Evolutionary conservation across 1,140 invertebrate genomes (phyloP).

Genomic region (Caenorhabditis elegans): WBcel235 BX284603.4:10117001-10117500

Average conservation of each 20-base stretch:
- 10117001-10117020: neutral
- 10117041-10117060: no score
- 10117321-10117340: neutral
- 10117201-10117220: neutral
- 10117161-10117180: no score
- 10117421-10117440: neutral
- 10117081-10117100: conserved; percentile 20
- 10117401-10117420: neutral
- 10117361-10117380: no score
- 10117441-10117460: conserved; percentile 14
- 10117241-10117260: neutral
- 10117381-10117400: neutral
- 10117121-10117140: neutral
- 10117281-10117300: neutral
- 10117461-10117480: neutral
- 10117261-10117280: neutral
- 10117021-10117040: neutral
- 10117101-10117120: neutral
- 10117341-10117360: neutral
- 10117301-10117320: neutral
- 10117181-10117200: neutral
- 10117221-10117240: neutral
- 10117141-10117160: no score
- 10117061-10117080: neutral
- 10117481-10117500: neutral